Evolutionary conservation across 2,888 invertebrate species (phyloP).

Genomic region (Drosophila mulleri): DNA sequence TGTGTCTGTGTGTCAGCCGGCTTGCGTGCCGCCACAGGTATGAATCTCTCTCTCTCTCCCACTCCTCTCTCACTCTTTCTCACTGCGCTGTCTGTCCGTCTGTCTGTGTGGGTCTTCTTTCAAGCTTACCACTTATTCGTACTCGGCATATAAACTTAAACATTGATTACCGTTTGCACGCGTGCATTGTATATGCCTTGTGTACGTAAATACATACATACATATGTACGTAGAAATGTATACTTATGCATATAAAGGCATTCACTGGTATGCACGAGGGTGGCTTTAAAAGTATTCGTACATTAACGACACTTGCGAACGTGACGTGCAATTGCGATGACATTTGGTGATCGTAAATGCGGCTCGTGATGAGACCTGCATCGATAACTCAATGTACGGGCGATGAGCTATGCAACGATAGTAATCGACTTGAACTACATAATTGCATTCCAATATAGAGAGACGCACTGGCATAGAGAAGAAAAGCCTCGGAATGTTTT

Average conservation of each 20-base stretch:
- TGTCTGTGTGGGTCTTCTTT: conserved; percentile 68
- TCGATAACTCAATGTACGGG: conserved; percentile 21
- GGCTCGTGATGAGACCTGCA: conserved; percentile 21
- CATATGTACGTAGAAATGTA: neutral
- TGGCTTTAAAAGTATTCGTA: conserved; percentile 36
- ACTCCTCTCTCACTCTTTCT: conserved; percentile 2
- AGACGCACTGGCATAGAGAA: neutral
- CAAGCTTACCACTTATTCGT: conserved; percentile 59
- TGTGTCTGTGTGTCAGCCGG: conserved; percentile 45
- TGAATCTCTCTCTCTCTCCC: conserved; percentile 28
- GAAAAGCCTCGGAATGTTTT: conserved; percentile 5
- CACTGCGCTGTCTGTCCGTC: conserved; percentile 17
- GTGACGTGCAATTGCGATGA: conserved; percentile 30
- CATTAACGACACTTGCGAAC: conserved; percentile 7
- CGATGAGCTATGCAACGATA: conserved; percentile 17
- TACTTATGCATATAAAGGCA: conserved; percentile 28
- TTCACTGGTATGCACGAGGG: conserved; percentile 60
- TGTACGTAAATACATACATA: conserved; percentile 3
- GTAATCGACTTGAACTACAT: neutral
- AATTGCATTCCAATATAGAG: neutral
- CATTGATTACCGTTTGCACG: conserved; percentile 73
- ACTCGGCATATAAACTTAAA: conserved; percentile 66
- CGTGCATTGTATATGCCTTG: conserved; percentile 53
- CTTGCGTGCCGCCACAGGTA: conserved; percentile 54
- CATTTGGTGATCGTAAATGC: neutral